These are phyloP conservation scores for Conus ventricosus DNA, from an alignment of 1,140 invertebrate species.

Conservation along the genomic window DNA sequence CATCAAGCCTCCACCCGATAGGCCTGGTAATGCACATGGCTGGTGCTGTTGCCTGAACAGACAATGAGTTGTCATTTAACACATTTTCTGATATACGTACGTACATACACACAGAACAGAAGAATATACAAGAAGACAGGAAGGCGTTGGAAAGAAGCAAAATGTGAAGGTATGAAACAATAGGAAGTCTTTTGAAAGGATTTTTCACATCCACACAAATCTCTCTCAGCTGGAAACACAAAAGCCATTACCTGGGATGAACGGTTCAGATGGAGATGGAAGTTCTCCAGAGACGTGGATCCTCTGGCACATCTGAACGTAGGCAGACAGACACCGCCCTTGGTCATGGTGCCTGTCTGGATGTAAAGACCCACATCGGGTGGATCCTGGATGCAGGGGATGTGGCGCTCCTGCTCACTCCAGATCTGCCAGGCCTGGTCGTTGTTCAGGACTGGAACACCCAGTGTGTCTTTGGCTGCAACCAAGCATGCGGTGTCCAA, in stretches of 20 bases:
- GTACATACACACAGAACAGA: background rate
- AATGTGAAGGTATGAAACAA: no score
- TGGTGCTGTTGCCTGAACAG: slow-evolving; percentile 46
- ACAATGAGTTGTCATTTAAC: slow-evolving; percentile 15
- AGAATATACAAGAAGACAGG: no score
- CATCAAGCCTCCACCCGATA: slow-evolving; percentile 49
- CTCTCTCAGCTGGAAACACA: background rate
- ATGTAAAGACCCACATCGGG: slow-evolving; percentile 50
- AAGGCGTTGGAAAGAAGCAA: no score
- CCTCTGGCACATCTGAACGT: slow-evolving; percentile 42
- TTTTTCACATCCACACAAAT: background rate
- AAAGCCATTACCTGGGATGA: slow-evolving; percentile 37
- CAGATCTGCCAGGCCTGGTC: slow-evolving; percentile 45
- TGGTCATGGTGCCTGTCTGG: slow-evolving; percentile 37
- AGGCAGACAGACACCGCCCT: slow-evolving; percentile 32
- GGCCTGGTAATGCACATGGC: slow-evolving; percentile 50
- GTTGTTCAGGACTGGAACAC: slow-evolving; percentile 53
- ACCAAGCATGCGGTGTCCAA: background rate
- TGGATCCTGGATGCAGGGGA: slow-evolving; percentile 58
- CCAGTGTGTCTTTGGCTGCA: slow-evolving; percentile 42
- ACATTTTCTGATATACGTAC: background rate
- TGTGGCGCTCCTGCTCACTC: slow-evolving; percentile 47
- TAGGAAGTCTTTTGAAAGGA: no score
- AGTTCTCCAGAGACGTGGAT: slow-evolving; percentile 37
- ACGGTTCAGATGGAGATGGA: slow-evolving; percentile 38